phyloP scores from a whole-genome alignment of 2,888 invertebrate genomes.

The Plebejus anna region DNA sequence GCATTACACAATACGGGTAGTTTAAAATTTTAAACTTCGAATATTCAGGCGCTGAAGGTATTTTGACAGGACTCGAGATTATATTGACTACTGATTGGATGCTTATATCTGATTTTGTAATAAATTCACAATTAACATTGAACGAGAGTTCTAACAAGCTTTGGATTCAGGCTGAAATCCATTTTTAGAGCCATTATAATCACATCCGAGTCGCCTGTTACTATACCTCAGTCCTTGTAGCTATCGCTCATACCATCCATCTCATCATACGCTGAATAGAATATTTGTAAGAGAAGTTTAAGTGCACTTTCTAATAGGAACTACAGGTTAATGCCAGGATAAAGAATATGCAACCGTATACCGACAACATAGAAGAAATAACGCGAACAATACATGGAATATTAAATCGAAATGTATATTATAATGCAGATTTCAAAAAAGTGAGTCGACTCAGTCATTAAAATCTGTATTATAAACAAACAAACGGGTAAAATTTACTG shows the following conservation, averaged over 20 bases:
- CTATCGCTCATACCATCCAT: conserved; percentile 15
- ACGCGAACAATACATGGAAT: not conserved
- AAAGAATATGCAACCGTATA: conserved; percentile 1
- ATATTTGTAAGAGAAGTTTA: not conserved
- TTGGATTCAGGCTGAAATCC: not conserved
- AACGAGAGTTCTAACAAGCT: not conserved
- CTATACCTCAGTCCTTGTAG: not conserved
- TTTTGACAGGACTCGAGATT: not conserved
- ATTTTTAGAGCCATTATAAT: not conserved
- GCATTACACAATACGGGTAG: conserved; percentile 9
- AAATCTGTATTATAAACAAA: not conserved
- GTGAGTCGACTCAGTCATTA: too few species aligned
- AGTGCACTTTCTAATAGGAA: conserved; percentile 6
- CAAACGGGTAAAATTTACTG: not conserved
- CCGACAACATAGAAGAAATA: not conserved
- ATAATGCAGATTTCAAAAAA: not conserved
- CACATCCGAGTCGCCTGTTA: not conserved
- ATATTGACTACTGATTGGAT: not conserved
- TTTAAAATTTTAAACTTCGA: not conserved
- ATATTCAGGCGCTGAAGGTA: not conserved
- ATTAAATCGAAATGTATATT: not conserved
- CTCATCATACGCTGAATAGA: not conserved
- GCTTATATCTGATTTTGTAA: not conserved
- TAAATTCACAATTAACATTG: not conserved
- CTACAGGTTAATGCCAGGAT: not conserved